Evolutionary conservation across 1,140 invertebrate genomes (phyloP).

Genomic region (Drosophila athabasca): DNA sequence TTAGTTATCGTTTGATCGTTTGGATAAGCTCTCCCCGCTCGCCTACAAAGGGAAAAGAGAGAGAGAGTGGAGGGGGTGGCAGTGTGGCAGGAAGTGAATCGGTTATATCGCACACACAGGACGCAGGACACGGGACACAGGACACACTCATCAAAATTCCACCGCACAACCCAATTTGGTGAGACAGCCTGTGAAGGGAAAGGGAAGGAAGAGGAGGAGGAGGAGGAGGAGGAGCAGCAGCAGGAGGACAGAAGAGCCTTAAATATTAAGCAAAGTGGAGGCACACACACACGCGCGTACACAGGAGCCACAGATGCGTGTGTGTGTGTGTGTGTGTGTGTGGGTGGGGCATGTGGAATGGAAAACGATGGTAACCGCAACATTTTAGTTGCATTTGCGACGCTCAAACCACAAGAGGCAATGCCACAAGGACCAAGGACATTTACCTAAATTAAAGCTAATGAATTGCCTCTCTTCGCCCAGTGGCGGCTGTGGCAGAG

Average conservation of each 20-base stretch:
- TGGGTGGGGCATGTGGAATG: slow-evolving; percentile 37
- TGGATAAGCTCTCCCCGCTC: too few relatives aligned
- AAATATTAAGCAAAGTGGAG: slow-evolving; percentile 65
- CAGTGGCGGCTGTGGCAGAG: slow-evolving; percentile 26
- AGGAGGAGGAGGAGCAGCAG: too few relatives aligned
- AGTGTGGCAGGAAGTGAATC: not conserved
- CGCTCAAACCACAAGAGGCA: slow-evolving; percentile 73
- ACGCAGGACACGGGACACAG: too few relatives aligned
- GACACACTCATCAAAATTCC: slow-evolving; percentile 39
- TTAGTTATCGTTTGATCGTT: too few relatives aligned
- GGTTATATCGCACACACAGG: slow-evolving; percentile 13
- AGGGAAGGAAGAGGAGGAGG: not conserved
- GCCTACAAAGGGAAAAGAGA: not conserved
- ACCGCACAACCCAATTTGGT: slow-evolving; percentile 44
- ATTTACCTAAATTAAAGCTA: slow-evolving; percentile 83
- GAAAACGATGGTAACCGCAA: slow-evolving; percentile 72
- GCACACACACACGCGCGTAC: slow-evolving; percentile 20
- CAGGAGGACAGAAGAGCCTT: slow-evolving; percentile 32
- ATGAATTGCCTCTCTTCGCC: slow-evolving; percentile 80
- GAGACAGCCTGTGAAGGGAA: slow-evolving; percentile 18
- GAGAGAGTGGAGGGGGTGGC: not conserved
- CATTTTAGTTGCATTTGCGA: slow-evolving; percentile 81
- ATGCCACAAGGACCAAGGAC: slow-evolving; percentile 79
- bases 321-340: slow-evolving; percentile 4
- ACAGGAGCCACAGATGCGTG: not conserved